phyloP scores from a whole-genome alignment of 2,113 vertebrate genomes.

The Willisornis vidua region DNA sequence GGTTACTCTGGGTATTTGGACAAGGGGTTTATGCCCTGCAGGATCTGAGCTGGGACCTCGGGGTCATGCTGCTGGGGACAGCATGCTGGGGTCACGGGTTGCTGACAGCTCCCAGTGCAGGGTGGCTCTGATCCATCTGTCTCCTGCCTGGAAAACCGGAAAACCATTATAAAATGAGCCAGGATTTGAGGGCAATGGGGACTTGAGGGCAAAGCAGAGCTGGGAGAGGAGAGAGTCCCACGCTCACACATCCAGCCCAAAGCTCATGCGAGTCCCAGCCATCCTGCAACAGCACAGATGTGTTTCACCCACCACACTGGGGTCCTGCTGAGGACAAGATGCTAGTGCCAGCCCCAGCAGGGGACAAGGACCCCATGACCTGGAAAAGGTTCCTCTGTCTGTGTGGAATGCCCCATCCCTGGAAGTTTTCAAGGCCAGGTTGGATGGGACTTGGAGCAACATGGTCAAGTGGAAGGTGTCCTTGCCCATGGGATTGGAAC shows the following conservation, averaged over 20 bases:
- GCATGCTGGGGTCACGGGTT: not conserved
- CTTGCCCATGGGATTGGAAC: not conserved
- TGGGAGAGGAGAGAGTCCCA: not conserved
- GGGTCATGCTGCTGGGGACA: not conserved
- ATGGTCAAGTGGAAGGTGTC: not conserved
- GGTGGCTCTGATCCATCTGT: not conserved
- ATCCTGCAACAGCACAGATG: not conserved
- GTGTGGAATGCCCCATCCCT: not conserved
- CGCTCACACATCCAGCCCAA: rapidly evolving
- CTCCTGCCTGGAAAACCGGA: not conserved
- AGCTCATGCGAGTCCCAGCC: not conserved
- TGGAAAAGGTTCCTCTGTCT: not conserved
- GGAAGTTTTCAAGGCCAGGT: not conserved
- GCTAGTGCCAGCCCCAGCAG: not conserved
- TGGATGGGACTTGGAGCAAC: not conserved
- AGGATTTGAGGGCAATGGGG: not conserved
- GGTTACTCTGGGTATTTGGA: not conserved
- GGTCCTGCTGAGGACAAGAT: not conserved
- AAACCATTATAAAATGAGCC: not conserved
- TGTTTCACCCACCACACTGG: not conserved
- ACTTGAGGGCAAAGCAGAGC: not conserved
- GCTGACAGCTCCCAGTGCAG: not conserved
- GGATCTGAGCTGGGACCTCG: not conserved
- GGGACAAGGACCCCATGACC: not conserved
- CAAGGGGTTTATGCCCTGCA: not conserved